Evolutionary conservation across 2,113 vertebrate genomes (phyloP).

Genomic region (Telmatochromis sp.): DNA sequence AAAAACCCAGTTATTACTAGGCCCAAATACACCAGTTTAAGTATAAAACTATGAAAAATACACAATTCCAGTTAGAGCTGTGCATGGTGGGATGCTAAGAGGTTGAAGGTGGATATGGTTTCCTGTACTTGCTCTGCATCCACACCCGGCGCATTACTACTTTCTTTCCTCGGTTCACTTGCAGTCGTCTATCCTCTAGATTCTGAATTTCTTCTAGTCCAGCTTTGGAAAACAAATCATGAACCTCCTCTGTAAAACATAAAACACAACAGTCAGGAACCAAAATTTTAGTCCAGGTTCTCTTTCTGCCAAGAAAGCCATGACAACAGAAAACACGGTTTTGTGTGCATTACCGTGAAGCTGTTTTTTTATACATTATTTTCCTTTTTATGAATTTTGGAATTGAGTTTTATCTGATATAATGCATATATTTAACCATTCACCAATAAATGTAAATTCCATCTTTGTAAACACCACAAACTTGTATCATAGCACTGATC

Average conservation of each 20-base stretch:
- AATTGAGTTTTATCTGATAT: neutral
- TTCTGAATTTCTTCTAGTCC: constrained; percentile 89
- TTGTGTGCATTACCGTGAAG: neutral
- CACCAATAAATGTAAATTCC: neutral
- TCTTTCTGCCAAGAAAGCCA: neutral
- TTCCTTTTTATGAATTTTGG: neutral
- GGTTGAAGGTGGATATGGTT: constrained; percentile 39
- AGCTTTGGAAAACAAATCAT: constrained; percentile 77
- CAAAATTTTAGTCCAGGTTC: neutral
- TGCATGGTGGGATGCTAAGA: neutral
- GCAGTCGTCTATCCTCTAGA: constrained; percentile 83
- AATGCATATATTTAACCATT: neutral
- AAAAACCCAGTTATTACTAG: neutral
- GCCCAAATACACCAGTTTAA: neutral
- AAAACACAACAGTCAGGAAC: neutral
- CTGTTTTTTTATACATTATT: neutral
- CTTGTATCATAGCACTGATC: neutral
- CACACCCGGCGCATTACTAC: constrained; percentile 87
- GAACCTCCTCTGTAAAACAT: constrained; percentile 76
- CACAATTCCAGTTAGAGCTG: neutral
- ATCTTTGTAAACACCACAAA: neutral
- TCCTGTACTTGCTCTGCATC: constrained; percentile 91
- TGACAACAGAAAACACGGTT: neutral
- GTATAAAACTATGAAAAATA: neutral
- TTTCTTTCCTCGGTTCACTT: constrained; percentile 90